Base-by-base conservation (phyloP, 1,140 invertebrate species). In the Drosophila carrolli region DNA sequence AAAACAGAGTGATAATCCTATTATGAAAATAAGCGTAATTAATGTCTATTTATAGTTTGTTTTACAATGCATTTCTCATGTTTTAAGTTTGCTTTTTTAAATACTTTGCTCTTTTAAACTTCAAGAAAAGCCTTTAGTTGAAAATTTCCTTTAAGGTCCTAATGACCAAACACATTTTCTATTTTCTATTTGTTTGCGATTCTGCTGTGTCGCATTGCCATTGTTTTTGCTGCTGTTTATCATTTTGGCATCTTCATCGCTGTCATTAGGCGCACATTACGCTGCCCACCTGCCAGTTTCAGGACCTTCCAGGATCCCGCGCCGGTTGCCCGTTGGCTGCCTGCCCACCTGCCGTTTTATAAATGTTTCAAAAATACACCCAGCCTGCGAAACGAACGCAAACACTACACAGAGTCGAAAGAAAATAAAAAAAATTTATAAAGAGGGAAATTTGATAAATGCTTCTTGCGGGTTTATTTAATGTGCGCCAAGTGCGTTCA, bases 211-310 rank as follows among this genome's bases (percentile, higher is more conserved):
- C 68, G 68, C 46, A 50, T 76, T 75, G 50, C 50, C 44, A 47
- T 59, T 71, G 57, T 81, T 58, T 78, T 61, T 81, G 67, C 57
- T 82, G 79, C 71, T 88, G 84, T 86, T 86, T 86, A 86, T 86
- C 84, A 86, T 89, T 82, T 89, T 86, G 83, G 83, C 83, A 83
- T 86, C 83, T 86, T 86, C 82, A 86, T 86, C 78, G 83, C 84
- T 86, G 83, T 83, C 83, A 86, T 86, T 86, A 86, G 86, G 79
- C 84, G 63, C 67, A 63, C 83, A 86, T 88, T 86, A 79, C 67
- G 75, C 66, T 70, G 50, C 72, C 58, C 47, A 32, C 56, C 59
- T 44, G 62, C 62, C 68, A 35, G 23, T 68, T 38, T 47, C 67
- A 71, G 50, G 63, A 46, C 35, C 16, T 13, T 7, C 53, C 46